phyloP scores from a whole-genome alignment of 2,888 invertebrate species.

The Andrena marginata region DNA sequence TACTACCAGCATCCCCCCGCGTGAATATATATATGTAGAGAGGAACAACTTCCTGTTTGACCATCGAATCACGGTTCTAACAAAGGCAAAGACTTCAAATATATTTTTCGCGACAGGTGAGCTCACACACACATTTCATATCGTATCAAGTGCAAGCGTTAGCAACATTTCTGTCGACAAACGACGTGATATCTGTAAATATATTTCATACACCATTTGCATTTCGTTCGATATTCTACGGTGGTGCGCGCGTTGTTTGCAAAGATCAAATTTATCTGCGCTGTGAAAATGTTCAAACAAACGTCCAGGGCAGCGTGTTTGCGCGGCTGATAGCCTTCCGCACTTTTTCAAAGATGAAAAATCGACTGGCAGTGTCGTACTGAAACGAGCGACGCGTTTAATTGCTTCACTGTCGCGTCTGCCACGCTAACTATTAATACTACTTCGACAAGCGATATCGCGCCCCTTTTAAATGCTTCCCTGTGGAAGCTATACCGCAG shows the following conservation, averaged over 20 bases:
- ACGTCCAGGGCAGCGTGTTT: background rate
- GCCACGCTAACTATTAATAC: slow-evolving; percentile 6
- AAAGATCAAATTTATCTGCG: background rate
- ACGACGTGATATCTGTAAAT: slow-evolving; percentile 16
- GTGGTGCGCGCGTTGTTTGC: background rate
- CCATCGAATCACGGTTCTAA: background rate
- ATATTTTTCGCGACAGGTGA: background rate
- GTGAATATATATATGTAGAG: background rate
- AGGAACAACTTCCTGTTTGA: background rate
- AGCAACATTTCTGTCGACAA: background rate
- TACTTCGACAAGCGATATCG: too few species aligned
- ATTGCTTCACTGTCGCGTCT: too few species aligned
- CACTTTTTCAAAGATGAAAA: background rate
- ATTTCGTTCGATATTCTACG: background rate
- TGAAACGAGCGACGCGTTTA: too few species aligned
- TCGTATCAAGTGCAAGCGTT: background rate
- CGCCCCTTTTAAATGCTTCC: background rate
- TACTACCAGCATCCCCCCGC: background rate
- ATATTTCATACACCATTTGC: slow-evolving; percentile 1
- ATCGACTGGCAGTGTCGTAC: too few species aligned
- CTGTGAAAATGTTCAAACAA: background rate
- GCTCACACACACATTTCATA: background rate
- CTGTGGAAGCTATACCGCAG: background rate
- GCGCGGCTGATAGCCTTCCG: background rate
- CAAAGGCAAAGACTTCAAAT: background rate